Percentiles rank a stretch among this genome's conserved stretches.
These are phyloP conservation scores for Rousettus leschenaultii DNA, from an alignment of 2,113 vertebrate genomes.

Conservation along the genomic window DNA sequence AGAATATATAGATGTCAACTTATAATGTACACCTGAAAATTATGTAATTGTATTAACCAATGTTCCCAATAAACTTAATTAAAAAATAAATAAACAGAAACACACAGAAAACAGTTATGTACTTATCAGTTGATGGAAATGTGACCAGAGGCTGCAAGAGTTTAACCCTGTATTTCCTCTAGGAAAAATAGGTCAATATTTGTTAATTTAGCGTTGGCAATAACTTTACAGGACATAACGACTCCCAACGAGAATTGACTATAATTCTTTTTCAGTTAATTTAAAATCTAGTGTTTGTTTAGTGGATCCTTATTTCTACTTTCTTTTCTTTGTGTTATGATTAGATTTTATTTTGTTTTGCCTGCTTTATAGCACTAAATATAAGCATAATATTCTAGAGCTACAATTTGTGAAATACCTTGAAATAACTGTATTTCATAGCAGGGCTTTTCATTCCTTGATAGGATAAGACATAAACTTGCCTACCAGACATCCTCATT, in stretches of 20 bases:
- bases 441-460: neutral
- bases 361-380: neutral
- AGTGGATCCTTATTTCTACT: neutral
- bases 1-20: too few relatives aligned
- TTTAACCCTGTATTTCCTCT: neutral
- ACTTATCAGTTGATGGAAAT: neutral
- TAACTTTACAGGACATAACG: neutral
- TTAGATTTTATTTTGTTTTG: neutral
- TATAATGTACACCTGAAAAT: too few relatives aligned
- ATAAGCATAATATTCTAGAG: neutral
- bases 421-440: neutral
- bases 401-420: neutral
- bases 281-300: neutral
- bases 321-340: neutral
- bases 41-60: too few relatives aligned
- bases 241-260: neutral
- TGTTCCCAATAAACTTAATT: too few relatives aligned
- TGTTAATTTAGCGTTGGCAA: neutral
- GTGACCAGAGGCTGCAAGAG: neutral
- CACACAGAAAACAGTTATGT: neutral
- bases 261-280: neutral
- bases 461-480: neutral
- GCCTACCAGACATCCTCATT: neutral
- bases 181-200: neutral
- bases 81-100: neutral